Evolutionary conservation across 2,888 invertebrate genomes (phyloP), one percentile per base, ranked within the genome.

Genomic region (Plagodis dolabraria): DNA sequence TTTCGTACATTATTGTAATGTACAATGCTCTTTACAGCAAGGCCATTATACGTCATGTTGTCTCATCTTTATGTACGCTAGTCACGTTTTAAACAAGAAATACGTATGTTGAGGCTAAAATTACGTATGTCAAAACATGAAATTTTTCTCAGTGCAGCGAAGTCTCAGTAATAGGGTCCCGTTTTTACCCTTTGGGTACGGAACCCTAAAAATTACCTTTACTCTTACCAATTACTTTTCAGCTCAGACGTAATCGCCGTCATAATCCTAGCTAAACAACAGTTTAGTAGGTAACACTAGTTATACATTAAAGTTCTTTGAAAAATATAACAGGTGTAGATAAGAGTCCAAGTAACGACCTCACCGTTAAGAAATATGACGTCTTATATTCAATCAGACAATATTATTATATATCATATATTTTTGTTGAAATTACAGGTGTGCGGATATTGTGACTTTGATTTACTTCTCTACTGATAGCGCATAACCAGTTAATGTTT

Each of bases 251-350:
- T 22, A 52, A 34, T 53, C 48, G 42, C 22, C 35, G 42, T 44
- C 43, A 34, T 43, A 52, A 10, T 33, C 51, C 47, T 55, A 55
- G 44, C 10, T 12, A 12, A 36, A 2, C 36, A 53, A 57, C 49
- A 53, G 53, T 46, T 46, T 4, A 5, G 8, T 10, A 10, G 5
- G 40, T 5, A 36, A 36, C 8, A 48, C 12, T 35, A 62, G 64
- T 71, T 70, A 72, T 74, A 77, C 73, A 75, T 76, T 77, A 72
- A 68, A 72, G 67, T 70, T 72, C 75, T 64, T 77, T 73, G 7
- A 74, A 77, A 75, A 77, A 74, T 62, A 67, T 71, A 71, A 71
- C 71, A 76, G 65, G 69, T 75, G 73, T 85, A 81, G 84, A 85
- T 22, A 22, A 22, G 22, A 70, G 81, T 83, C 80, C 61, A 64